Percentiles rank a stretch among this genome's conserved stretches.
These are phyloP conservation scores for Emydocephalus ijimae DNA, from an alignment of 2,113 vertebrate species.

Conservation along the genomic window DNA sequence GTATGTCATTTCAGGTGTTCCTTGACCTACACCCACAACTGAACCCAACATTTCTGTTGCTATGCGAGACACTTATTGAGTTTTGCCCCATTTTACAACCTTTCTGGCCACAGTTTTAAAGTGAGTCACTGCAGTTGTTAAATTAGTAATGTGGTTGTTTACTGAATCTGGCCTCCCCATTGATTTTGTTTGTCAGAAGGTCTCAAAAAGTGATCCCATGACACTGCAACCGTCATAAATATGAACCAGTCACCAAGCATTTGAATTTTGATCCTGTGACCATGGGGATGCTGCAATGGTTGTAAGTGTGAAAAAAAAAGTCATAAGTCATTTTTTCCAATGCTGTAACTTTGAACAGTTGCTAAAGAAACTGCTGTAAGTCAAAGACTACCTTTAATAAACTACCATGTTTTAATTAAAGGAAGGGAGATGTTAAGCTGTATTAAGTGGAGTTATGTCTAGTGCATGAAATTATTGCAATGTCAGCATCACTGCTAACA, in stretches of 20 bases:
- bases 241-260: background rate
- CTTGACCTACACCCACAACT: background rate
- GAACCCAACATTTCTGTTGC: background rate
- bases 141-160: background rate
- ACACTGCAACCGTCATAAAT: background rate
- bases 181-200: background rate
- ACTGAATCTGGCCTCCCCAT: too few relatives aligned
- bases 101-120: background rate
- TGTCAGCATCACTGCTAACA: background rate
- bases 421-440: background rate
- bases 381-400: background rate
- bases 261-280: background rate
- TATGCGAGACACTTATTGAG: background rate
- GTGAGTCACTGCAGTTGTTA: background rate
- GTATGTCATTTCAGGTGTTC: background rate
- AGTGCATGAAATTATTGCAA: background rate
- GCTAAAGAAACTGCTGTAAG: background rate
- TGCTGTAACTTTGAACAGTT: background rate
- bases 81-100: background rate
- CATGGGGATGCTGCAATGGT: background rate
- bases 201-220: too few relatives aligned
- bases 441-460: background rate
- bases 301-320: background rate
- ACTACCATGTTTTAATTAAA: background rate
- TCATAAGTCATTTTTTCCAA: background rate